phyloP scores from a whole-genome alignment of 2,113 vertebrate species.

The Myrmecophaga tridactyla region DNA sequence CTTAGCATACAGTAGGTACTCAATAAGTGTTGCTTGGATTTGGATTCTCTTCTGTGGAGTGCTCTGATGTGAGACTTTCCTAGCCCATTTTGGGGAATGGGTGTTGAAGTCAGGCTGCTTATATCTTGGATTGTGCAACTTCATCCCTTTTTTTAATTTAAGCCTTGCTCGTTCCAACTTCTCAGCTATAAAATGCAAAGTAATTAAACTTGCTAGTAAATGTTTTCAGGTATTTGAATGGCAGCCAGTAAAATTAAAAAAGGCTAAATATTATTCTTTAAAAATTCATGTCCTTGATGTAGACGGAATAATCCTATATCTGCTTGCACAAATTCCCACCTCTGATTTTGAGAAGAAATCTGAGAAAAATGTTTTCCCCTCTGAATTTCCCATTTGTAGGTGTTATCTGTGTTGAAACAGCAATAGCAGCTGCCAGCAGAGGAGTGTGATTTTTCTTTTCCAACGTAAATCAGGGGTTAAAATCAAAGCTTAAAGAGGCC shows the following conservation, averaged over 20 bases:
- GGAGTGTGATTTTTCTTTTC: not conserved
- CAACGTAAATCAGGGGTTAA: slow-evolving; percentile 62
- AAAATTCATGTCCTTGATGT: slow-evolving; percentile 40
- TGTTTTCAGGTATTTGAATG: slow-evolving; percentile 68
- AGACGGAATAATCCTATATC: slow-evolving; percentile 55
- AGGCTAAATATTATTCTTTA: slow-evolving; percentile 60
- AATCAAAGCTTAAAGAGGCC: not conserved
- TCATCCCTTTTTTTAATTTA: not conserved
- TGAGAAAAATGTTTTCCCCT: slow-evolving; percentile 1
- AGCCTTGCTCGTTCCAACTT: slow-evolving; percentile 32
- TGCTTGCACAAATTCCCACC: slow-evolving; percentile 22
- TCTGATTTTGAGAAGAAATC: slow-evolving; percentile 48
- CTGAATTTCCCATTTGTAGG: slow-evolving; percentile 2
- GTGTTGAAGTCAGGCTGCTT: slow-evolving; percentile 29
- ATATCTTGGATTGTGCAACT: not conserved
- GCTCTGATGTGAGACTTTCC: not conserved
- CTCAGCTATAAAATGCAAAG: slow-evolving; percentile 48
- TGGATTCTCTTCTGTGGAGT: not conserved
- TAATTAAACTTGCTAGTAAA: slow-evolving; percentile 67
- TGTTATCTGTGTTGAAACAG: slow-evolving; percentile 19
- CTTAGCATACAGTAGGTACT: slow-evolving; percentile 33
- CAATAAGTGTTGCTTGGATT: slow-evolving; percentile 6
- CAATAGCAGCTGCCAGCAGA: not conserved
- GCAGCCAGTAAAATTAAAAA: slow-evolving; percentile 61
- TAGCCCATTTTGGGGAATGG: not conserved